These are phyloP conservation scores for Trichogramma dendrolimi DNA, from an alignment of 2,888 invertebrate genomes.

Conservation along the genomic window DNA sequence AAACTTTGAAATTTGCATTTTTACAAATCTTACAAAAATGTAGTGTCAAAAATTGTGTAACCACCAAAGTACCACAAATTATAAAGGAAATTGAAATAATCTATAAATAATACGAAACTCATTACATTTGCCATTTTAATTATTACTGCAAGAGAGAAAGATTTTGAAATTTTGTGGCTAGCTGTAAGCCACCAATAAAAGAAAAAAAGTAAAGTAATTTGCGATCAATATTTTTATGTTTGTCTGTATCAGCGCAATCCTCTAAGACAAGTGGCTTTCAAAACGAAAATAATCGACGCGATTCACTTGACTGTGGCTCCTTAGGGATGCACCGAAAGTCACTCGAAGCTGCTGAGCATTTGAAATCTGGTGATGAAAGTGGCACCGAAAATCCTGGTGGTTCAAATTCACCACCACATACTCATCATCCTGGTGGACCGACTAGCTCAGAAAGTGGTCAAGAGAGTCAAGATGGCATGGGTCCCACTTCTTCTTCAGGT, in stretches of 20 bases:
- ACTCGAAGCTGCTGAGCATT: constrained; percentile 91
- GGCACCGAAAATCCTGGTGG: constrained; percentile 54
- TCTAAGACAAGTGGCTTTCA: constrained; percentile 53
- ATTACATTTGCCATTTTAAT: too few species aligned
- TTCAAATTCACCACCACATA: constrained; percentile 41
- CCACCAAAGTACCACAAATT: too few species aligned
- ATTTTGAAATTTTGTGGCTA: background rate
- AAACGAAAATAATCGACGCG: constrained; percentile 51
- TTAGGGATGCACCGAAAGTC: constrained; percentile 99
- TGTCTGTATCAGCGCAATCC: constrained; percentile 49
- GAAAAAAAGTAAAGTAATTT: constrained; percentile 6
- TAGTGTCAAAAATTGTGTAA: too few species aligned
- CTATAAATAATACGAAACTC: too few species aligned
- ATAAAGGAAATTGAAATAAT: too few species aligned
- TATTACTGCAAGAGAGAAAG: background rate
- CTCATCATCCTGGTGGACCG: constrained; percentile 48
- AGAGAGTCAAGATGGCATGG: constrained; percentile 49
- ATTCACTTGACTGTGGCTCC: constrained; percentile 53
- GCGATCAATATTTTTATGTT: background rate
- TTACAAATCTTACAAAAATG: too few species aligned
- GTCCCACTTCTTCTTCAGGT: constrained; percentile 46
- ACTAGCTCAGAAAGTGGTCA: constrained; percentile 50
- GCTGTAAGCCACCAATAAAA: background rate
- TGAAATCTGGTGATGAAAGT: constrained; percentile 74
- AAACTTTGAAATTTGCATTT: background rate